A percentile compares a stretch with the other conserved stretches of the same genome.
phyloP scores from a whole-genome alignment of 2,797 vertebrate genomes.

The Xerus rutilus region DNA sequence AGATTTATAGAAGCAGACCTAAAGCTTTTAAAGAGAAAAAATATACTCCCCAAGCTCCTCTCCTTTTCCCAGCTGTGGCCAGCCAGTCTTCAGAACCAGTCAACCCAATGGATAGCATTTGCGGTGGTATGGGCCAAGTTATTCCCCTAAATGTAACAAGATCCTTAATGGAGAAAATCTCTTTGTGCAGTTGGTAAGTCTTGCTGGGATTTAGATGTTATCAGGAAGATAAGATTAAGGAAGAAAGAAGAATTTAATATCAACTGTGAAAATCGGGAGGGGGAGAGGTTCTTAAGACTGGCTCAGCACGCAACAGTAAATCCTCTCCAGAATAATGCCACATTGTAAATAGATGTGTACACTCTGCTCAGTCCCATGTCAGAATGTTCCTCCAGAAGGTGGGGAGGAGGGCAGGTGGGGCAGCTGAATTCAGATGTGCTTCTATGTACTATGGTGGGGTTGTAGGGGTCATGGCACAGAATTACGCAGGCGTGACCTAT shows the following conservation, averaged over 20 bases:
- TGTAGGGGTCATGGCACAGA: neutral
- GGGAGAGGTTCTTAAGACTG: neutral
- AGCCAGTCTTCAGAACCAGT: neutral
- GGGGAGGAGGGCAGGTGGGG: neutral
- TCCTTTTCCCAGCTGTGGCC: neutral
- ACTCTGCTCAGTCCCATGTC: neutral
- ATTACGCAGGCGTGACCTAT: fast-evolving
- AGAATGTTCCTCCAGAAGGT: neutral
- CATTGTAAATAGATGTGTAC: neutral
- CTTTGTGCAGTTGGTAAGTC: neutral
- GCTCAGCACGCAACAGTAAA: neutral
- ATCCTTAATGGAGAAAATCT: neutral
- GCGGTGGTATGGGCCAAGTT: fast-evolving
- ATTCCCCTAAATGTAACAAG: neutral
- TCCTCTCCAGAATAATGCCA: neutral
- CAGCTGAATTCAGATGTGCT: neutral
- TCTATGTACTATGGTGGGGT: too few relatives aligned
- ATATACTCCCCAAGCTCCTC: neutral
- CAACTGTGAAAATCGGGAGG: neutral
- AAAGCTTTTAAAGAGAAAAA: neutral
- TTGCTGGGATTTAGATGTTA: constrained; percentile 11
- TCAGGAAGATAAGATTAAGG: neutral
- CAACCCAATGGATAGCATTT: neutral
- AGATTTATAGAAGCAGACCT: neutral
- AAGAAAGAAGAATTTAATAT: neutral